Evolutionary conservation across 2,797 vertebrate genomes (phyloP), one percentile per base, ranked within the genome.

Genomic region (Naso thynnoides): DNA sequence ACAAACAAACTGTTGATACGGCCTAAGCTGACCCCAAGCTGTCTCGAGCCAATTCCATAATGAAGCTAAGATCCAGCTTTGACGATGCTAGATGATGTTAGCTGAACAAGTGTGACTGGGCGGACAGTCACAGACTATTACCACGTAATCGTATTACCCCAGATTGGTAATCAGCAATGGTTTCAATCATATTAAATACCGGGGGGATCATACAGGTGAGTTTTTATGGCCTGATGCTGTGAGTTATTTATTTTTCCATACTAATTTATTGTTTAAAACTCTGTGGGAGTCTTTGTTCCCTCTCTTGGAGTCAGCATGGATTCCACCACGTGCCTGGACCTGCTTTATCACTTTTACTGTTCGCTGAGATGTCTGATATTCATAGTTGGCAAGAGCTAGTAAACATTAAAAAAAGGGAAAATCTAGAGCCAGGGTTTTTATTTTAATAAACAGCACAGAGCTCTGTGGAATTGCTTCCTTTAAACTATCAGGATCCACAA

Each of bases 311-410:
- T 64, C 39, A 29, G 33, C 19, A 26, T 65, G 56, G 45, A 87
- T 81, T 82, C 81, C 81, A 52, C 18, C 23, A 50, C 83, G 49
- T 27, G 85, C 50, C 67, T 36, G 19, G 59, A 84, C 86, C 79
- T 1, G 73, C 41, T 38, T 65, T 60, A 70, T 74, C 14, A 18
- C 24, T 24, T 48, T 18, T 41, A 70, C 27, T 52, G 31, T 36
- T 62, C 31, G 23, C 18, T 39, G 33, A 47, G 27, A 56, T 29
- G 8, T 69, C 2, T 21, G 5, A 53, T 60, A 50, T 23, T 53
- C 75, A 15, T 13, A 2, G 8, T 33, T 53, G 55, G 27, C 69
- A 42, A 33, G 3, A 21, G 48, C 19, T 8, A 18, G n/a, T 69
- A 13, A 65, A 44, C 9, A 36, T 21, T 11, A 39, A 41, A 45